Base-by-base conservation (phyloP, 2,113 vertebrate genomes). In the Microcebus griseorufus region DNA sequence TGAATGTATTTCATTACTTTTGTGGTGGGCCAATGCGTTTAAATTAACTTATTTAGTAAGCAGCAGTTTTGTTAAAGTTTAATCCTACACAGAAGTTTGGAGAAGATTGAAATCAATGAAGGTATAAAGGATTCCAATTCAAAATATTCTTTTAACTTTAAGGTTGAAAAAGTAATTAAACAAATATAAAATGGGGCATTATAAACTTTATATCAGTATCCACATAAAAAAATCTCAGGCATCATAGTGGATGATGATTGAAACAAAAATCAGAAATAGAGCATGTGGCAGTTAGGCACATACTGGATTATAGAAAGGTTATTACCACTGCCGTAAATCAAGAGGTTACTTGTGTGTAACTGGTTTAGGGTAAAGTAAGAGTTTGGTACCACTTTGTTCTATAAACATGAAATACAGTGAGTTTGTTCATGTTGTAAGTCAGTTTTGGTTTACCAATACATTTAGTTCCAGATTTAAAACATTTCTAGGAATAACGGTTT, bases 171-270 rank as follows among this genome's bases (percentile, higher is more conserved):
- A 9, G 22, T 53, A 48, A 73, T 62, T 55, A 29, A 64, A 22
- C 2, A 58, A 80, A 45, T 45, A 37, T 65, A 48, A 84, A 87
- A 37, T 32, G 37, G 13, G 22, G 9, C 20, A 48, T 69, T 88
- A 6, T 37, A 37, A 78, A 29, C 17, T 70, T 75, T 76, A 29
- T 20, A 5, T 32, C 39, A 75, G 27, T 86, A 55, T 12, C 22
- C 11, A 22, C 25, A 29, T 51, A 1, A 72, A 85, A 85, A 55
- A 48, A 67, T 55, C 99, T 22, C 98, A 99, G 99, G 99, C 99
- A 91, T 55, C 22, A 6, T 2, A 23, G n/a, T 82, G 25, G 10
- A 14, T 51, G 5, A 14, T 55, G 58, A 76, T 27, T 13, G 16
- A 88, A 72, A 78, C 11, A 22, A 48, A 87, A 62, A 5, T 78